Conservation (phyloP, 1,140 invertebrate species). For the Atta texana region DNA sequence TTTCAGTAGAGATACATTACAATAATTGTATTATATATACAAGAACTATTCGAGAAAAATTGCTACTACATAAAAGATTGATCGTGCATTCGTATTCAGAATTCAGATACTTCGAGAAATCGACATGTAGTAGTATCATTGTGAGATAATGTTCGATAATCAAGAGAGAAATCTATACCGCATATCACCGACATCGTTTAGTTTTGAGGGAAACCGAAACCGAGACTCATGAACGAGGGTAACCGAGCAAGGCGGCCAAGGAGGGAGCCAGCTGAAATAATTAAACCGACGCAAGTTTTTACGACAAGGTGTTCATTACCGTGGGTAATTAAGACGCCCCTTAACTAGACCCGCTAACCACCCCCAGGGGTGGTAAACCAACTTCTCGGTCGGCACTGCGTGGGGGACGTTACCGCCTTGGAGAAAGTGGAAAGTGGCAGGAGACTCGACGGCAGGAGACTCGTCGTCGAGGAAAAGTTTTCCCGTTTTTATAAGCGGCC, state of each 20-base stretch:
- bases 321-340: conserved; percentile 87
- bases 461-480: conserved; percentile 66
- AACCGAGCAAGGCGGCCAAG: conserved; percentile 64
- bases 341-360: conserved; percentile 86
- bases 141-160: conserved; percentile 43
- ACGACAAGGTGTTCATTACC: conserved; percentile 87
- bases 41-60: background rate
- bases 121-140: too few relatives aligned
- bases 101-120: background rate
- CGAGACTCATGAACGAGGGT: conserved; percentile 70
- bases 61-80: background rate
- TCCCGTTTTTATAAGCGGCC: conserved; percentile 82
- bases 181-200: conserved; percentile 65
- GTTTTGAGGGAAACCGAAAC: conserved; percentile 49
- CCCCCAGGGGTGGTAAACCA: conserved; percentile 85
- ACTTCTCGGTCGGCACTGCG: conserved; percentile 80
- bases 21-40: background rate
- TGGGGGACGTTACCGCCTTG: conserved; percentile 67
- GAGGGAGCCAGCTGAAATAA: conserved; percentile 81
- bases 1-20: background rate
- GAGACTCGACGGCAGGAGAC: conserved; percentile 27
- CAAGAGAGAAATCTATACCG: conserved; percentile 52
- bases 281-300: conserved; percentile 86
- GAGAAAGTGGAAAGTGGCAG: conserved; percentile 56
- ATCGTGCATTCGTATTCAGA: background rate